Evolutionary conservation across 2,797 vertebrate genomes (phyloP).

Genomic region (Pantherophis vulpinus): DNA sequence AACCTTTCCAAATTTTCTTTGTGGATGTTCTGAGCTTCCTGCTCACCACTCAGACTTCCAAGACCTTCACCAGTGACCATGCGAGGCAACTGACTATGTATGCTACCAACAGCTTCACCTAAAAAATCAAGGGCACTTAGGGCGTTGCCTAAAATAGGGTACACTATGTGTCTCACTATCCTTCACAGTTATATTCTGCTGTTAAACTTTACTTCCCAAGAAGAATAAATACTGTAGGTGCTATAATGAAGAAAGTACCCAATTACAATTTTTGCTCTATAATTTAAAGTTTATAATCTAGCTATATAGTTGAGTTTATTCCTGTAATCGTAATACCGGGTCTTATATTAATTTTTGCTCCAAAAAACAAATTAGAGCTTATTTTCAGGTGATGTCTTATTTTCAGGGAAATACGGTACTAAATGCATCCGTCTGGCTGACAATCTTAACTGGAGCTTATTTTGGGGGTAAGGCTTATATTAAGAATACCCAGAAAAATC

Average conservation of each 20-base stretch:
- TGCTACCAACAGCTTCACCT: slow-evolving; percentile 40
- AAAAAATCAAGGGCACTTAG: neutral
- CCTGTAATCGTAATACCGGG: neutral
- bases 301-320: neutral
- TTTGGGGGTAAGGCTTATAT: too few species aligned
- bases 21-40: slow-evolving; percentile 86
- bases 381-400: too few species aligned
- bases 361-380: too few species aligned
- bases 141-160: neutral
- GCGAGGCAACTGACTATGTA: slow-evolving; percentile 47
- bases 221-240: neutral
- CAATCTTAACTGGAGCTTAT: too few species aligned
- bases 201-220: neutral
- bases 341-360: too few species aligned
- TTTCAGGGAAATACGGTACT: too few species aligned
- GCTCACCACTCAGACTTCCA: slow-evolving; percentile 59
- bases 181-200: neutral
- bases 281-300: slow-evolving; percentile 35
- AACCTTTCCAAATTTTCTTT: slow-evolving; percentile 85
- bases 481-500: too few species aligned
- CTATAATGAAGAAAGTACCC: slow-evolving; percentile 20
- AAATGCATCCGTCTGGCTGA: too few species aligned
- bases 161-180: neutral
- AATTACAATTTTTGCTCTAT: slow-evolving; percentile 33
- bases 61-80: slow-evolving; percentile 88